These are phyloP conservation scores for Zaprionus bogoriensis DNA, from an alignment of 2,888 invertebrate species.

Conservation along the genomic window DNA sequence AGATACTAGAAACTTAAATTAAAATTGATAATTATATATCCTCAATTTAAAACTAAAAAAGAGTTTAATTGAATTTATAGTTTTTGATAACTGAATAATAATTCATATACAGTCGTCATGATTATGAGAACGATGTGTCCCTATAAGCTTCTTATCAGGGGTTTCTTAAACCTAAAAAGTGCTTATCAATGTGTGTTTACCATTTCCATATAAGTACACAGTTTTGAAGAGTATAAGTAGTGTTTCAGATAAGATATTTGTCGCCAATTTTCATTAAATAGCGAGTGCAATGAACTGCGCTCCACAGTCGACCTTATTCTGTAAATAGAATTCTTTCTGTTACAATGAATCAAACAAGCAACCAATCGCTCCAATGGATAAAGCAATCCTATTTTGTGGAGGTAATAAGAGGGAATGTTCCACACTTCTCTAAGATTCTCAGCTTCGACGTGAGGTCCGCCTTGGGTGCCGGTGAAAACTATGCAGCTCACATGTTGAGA, in stretches of 20 bases:
- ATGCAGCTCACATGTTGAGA: conserved; percentile 69
- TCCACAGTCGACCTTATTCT: no score
- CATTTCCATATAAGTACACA: conserved; percentile 4
- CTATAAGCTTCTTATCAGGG: not conserved
- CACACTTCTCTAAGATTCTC: conserved; percentile 51
- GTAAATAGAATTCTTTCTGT: no score
- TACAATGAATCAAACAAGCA: no score
- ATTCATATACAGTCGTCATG: not conserved
- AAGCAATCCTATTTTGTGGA: conserved; percentile 61
- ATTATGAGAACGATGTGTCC: not conserved
- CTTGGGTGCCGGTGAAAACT: conserved; percentile 74
- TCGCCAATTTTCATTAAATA: no score
- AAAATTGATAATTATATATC: no score
- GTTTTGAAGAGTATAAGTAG: conserved; percentile 11
- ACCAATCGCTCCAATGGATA: conserved; percentile 65
- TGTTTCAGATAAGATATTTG: no score
- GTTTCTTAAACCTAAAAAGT: not conserved
- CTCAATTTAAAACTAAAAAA: no score
- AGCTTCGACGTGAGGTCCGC: conserved; percentile 56
- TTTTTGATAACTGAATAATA: not conserved
- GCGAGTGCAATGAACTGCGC: no score
- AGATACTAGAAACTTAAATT: no score
- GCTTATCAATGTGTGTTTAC: not conserved
- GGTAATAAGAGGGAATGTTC: conserved; percentile 46
- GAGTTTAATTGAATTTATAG: no score